These are phyloP conservation scores for Pollenia amentaria DNA, from an alignment of 2,888 invertebrate genomes.

Conservation along the genomic window DNA sequence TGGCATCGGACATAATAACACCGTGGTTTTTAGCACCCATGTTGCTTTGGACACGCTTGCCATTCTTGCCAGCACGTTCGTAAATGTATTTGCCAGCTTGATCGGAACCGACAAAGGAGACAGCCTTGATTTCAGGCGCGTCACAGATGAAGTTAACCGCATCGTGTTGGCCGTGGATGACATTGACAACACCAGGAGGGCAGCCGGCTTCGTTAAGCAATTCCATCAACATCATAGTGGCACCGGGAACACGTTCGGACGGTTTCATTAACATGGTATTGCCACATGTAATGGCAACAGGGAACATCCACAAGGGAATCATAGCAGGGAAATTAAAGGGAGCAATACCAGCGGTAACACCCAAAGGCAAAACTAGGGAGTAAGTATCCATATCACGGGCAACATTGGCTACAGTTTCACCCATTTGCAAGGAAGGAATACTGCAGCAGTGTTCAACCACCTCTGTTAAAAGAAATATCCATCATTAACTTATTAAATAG, in stretches of 20 bases:
- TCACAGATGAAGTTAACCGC: conserved; percentile 99
- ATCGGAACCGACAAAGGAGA: conserved; percentile 99
- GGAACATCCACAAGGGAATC: conserved; percentile 99
- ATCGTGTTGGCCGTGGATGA: conserved; percentile 97
- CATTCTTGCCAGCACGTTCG: conserved; percentile 94
- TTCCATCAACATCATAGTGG: conserved; percentile 97
- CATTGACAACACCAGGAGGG: conserved; percentile 98
- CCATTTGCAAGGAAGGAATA: conserved; percentile 95
- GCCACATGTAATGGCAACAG: conserved; percentile 93
- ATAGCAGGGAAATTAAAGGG: conserved; percentile 99
- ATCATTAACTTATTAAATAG: neutral
- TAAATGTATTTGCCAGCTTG: conserved; percentile 98
- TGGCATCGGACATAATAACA: conserved; percentile 98
- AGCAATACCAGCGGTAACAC: conserved; percentile 95
- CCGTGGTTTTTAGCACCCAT: conserved; percentile 99
- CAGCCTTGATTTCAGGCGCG: conserved; percentile 96
- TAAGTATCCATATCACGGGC: conserved; percentile 99
- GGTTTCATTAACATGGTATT: conserved; percentile 98
- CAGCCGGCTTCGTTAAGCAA: conserved; percentile 97
- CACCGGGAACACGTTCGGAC: conserved; percentile 98
- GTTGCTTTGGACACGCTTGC: conserved; percentile 98
- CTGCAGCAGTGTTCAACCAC: conserved; percentile 98
- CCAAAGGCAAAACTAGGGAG: conserved; percentile 95
- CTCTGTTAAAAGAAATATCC: conserved; percentile 86
- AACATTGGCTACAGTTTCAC: conserved; percentile 92